A percentile compares a stretch with the other conserved stretches of the same genome.
Conservation (phyloP, 2,888 invertebrate genomes). For the Callyntrura sp. region DNA sequence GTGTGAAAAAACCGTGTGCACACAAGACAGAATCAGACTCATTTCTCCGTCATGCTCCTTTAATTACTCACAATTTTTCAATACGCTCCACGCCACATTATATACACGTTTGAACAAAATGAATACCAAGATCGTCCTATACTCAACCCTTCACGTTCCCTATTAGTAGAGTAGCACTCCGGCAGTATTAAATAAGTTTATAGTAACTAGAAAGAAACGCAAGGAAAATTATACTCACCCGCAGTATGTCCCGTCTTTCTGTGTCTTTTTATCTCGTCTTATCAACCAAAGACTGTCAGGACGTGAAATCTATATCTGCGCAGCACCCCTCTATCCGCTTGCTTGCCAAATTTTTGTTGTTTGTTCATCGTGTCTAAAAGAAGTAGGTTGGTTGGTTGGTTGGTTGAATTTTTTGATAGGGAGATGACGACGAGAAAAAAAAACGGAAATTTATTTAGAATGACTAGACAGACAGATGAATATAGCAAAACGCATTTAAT, state of each 20-base stretch:
- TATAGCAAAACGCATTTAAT: background rate
- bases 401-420: conserved; percentile 45
- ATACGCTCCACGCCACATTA: conserved; percentile 55
- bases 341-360: conserved; percentile 60
- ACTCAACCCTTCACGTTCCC: background rate
- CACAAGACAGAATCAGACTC: conserved; percentile 23
- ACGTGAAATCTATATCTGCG: conserved; percentile 27
- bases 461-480: conserved; percentile 35
- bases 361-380: conserved; percentile 41
- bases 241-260: too few relatives aligned
- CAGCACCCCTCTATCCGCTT: too few relatives aligned
- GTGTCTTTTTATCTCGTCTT: conserved; percentile 39
- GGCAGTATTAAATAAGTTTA: background rate
- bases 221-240: too few relatives aligned
- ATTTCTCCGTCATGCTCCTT: conserved; percentile 74
- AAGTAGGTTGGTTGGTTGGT: too few relatives aligned
- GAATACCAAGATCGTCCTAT: background rate
- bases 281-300: conserved; percentile 49
- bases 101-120: conserved; percentile 19
- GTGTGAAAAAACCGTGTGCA: too few relatives aligned
- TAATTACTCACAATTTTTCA: conserved; percentile 76
- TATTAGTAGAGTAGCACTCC: too few relatives aligned
- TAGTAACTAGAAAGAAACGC: too few relatives aligned
- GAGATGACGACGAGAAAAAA: too few relatives aligned
- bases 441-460: conserved; percentile 43